Evolutionary conservation across 2,888 invertebrate genomes (phyloP).

Genomic region (Caenorhabditis becei): DNA sequence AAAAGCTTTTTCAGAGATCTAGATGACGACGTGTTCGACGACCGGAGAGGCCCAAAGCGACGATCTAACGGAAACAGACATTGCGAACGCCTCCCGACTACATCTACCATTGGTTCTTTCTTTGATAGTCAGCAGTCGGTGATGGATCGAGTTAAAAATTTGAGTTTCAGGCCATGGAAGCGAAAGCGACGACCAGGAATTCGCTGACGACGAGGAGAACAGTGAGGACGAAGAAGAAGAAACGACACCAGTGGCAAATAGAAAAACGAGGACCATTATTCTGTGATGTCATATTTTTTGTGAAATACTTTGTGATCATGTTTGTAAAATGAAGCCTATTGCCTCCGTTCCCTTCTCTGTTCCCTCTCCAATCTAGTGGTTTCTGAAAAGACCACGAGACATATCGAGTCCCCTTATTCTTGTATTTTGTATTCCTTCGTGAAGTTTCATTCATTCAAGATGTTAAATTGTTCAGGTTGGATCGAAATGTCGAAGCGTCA

Average conservation of each 20-base stretch:
- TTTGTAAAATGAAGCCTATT: no score
- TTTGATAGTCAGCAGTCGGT: background rate
- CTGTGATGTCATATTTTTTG: no score
- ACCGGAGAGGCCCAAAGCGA: background rate
- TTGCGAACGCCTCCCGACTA: background rate
- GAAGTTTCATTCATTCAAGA: no score
- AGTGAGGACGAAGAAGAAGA: slow-evolving; percentile 16
- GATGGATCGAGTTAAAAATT: background rate
- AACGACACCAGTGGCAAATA: background rate
- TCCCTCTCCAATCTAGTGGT: no score
- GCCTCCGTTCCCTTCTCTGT: no score
- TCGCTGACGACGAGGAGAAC: slow-evolving; percentile 26
- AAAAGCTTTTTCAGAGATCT: no score
- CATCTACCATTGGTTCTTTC: slow-evolving; percentile 8
- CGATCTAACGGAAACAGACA: background rate
- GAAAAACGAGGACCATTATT: background rate
- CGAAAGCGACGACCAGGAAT: slow-evolving; percentile 15
- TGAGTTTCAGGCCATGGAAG: background rate
- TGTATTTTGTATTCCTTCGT: slow-evolving; percentile 2
- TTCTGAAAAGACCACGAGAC: no score
- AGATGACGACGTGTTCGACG: slow-evolving; percentile 18
- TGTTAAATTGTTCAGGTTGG: background rate
- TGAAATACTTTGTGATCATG: no score
- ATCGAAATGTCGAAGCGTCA: slow-evolving; percentile 53
- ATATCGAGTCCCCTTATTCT: background rate